phyloP scores from a whole-genome alignment of 2,797 vertebrate genomes.

The Manis javanica region DNA sequence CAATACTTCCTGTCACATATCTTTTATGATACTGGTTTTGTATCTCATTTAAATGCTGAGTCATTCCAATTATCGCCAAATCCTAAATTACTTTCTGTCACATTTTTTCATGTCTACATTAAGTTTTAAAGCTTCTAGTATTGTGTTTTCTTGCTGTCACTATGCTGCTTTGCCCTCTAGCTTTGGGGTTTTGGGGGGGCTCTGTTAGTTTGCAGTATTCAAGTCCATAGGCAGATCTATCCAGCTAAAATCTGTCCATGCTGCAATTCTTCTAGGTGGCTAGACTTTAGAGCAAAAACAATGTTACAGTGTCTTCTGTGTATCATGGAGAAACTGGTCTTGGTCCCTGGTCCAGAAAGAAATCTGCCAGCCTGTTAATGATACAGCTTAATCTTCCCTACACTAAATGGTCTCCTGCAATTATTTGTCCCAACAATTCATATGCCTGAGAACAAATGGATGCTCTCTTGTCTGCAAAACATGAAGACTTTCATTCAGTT shows the following conservation, averaged over 20 bases:
- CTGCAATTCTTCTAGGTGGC: not conserved
- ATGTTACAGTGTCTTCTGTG: not conserved
- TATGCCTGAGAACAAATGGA: not conserved
- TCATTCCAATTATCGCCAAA: not conserved
- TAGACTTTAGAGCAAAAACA: not conserved
- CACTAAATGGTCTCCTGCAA: not conserved
- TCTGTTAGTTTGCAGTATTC: not conserved
- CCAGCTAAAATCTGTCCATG: not conserved
- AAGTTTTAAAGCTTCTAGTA: not conserved
- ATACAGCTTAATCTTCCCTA: not conserved
- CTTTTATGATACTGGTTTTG: not conserved
- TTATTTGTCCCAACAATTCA: not conserved
- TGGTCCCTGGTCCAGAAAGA: not conserved
- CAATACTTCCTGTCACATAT: not conserved
- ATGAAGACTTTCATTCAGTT: not conserved
- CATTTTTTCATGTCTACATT: not conserved
- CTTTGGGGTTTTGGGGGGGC: not conserved
- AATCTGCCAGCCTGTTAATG: not conserved
- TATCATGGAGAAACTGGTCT: not conserved
- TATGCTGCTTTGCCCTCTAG: not conserved
- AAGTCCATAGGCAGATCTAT: not conserved
- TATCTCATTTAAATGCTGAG: not conserved
- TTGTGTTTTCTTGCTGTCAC: not conserved
- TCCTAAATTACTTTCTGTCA: not conserved
- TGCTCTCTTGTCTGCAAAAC: not conserved